These are phyloP conservation scores for Mallotus villosus DNA, from an alignment of 2,797 vertebrate genomes.

Conservation along the genomic window DNA sequence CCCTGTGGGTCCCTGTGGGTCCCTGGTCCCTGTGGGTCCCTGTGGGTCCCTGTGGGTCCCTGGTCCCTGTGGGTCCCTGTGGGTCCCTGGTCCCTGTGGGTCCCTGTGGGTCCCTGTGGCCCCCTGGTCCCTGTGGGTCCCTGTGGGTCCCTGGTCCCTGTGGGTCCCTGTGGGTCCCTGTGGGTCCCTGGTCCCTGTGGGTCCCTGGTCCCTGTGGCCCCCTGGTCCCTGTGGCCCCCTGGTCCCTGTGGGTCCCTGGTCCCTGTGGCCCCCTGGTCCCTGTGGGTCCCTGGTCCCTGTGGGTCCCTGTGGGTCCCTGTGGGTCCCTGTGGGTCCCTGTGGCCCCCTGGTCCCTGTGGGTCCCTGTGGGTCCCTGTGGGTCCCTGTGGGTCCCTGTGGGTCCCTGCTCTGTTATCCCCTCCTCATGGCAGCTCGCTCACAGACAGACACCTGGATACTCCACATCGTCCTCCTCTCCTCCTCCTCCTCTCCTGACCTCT, in stretches of 20 bases:
- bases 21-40: conserved; percentile 20
- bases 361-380: too few relatives aligned
- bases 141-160: not conserved
- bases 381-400: conserved; percentile 26
- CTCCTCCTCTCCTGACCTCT: conserved; percentile 16
- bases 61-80: too few relatives aligned
- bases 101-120: too few relatives aligned
- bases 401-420: not conserved
- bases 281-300: not conserved
- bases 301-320: conserved; percentile 8
- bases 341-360: conserved; percentile 3
- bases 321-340: not conserved
- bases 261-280: too few relatives aligned
- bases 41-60: not conserved
- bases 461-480: conserved; percentile 4
- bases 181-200: not conserved
- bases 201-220: conserved; percentile 2
- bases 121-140: too few relatives aligned
- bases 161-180: conserved; percentile 7
- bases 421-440: conserved; percentile 18
- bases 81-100: too few relatives aligned
- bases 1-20: too few relatives aligned
- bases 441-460: conserved; percentile 3
- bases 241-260: not conserved
- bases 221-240: not conserved